Conservation (phyloP, 2,113 vertebrate species). For the Tauraco erythrolophus region DNA sequence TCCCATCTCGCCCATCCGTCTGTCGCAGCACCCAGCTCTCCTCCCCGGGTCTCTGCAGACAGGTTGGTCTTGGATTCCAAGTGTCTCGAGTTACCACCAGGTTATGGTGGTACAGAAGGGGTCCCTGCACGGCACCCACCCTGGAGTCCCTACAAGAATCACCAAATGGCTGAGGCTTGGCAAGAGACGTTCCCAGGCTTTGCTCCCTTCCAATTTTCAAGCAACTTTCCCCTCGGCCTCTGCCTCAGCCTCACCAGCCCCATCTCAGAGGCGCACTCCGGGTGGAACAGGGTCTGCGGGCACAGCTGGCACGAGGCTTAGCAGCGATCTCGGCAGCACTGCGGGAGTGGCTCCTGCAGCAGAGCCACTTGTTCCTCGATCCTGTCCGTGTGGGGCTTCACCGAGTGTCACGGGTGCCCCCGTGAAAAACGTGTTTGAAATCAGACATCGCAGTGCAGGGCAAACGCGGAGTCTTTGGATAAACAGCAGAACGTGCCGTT, state of each 20-base stretch:
- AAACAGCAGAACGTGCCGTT: accelerated
- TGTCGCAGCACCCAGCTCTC: accelerated
- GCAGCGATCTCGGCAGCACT: background rate
- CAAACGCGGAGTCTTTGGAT: too few species aligned
- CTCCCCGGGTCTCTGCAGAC: background rate
- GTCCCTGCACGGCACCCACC: background rate
- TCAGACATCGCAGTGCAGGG: background rate
- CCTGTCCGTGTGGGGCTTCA: too few species aligned
- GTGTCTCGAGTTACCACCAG: accelerated
- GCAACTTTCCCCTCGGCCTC: background rate
- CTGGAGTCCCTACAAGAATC: accelerated
- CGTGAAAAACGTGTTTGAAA: accelerated
- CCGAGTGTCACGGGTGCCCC: too few species aligned
- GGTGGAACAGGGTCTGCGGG: too few species aligned
- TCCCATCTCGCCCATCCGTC: accelerated
- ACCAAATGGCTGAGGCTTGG: too few species aligned
- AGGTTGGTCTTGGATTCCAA: background rate
- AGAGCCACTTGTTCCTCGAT: background rate
- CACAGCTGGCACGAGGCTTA: background rate
- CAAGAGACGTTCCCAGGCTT: background rate
- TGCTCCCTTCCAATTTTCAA: background rate
- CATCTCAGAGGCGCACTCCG: too few species aligned
- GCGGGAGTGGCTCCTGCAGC: too few species aligned
- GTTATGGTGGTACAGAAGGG: too few species aligned
- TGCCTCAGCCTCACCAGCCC: background rate